Conservation (phyloP, 2,888 invertebrate species). For the Conops quadrifasciatus region DNA sequence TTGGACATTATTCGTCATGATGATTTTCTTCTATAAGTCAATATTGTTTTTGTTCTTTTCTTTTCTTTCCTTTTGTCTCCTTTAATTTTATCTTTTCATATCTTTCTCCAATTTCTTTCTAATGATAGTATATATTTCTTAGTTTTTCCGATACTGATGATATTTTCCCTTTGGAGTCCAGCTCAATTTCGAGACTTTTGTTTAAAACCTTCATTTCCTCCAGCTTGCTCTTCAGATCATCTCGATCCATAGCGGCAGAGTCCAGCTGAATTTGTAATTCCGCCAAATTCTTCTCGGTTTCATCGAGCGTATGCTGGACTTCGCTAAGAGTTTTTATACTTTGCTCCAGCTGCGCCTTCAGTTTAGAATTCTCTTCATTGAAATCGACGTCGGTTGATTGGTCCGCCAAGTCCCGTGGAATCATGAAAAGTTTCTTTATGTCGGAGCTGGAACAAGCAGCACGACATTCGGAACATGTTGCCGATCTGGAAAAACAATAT, state of each 20-base stretch:
- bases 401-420: neutral
- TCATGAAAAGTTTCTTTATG: neutral
- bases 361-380: neutral
- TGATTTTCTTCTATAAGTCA: too few species aligned
- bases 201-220: too few species aligned
- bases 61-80: too few species aligned
- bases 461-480: slow-evolving; percentile 14
- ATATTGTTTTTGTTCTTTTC: too few species aligned
- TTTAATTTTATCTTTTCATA: too few species aligned
- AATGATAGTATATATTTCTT: too few species aligned
- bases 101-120: too few species aligned
- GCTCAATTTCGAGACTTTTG: too few species aligned
- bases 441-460: neutral
- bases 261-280: slow-evolving; percentile 1
- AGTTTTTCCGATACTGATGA: too few species aligned
- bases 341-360: neutral
- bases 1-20: too few species aligned
- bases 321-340: neutral
- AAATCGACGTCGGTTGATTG: neutral
- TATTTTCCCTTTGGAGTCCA: too few species aligned
- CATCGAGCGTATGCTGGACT: neutral
- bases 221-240: neutral
- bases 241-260: neutral
- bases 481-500: slow-evolving; percentile 16
- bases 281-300: neutral